phyloP scores from a whole-genome alignment of 2,797 vertebrate genomes.

The Atherinosoma microstoma region DNA sequence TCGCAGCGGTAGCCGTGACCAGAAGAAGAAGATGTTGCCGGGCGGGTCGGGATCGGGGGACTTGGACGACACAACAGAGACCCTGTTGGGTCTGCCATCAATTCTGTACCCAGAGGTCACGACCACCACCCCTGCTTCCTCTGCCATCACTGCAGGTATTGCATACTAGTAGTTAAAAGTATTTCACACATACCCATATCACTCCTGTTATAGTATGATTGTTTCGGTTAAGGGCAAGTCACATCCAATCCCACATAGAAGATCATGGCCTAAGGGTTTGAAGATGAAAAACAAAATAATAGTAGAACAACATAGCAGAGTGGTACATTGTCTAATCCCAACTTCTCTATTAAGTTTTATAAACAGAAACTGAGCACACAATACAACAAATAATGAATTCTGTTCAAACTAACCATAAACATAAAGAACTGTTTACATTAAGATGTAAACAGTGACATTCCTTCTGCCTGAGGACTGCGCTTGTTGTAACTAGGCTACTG shows the following conservation, averaged over 20 bases:
- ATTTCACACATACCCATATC: not conserved
- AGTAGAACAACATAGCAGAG: not conserved
- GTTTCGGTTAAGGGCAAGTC: not conserved
- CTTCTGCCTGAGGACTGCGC: no score
- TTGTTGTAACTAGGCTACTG: no score
- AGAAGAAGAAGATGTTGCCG: constrained; percentile 75
- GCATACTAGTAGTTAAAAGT: not conserved
- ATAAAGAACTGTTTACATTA: no score
- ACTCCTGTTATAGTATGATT: not conserved
- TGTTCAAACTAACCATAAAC: no score
- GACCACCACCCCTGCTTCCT: constrained; percentile 9
- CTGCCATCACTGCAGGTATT: constrained; percentile 66
- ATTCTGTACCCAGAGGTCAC: constrained; percentile 72
- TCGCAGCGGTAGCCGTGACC: constrained; percentile 79
- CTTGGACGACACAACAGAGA: constrained; percentile 75
- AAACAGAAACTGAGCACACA: no score
- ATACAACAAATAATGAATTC: no score
- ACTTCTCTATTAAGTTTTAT: no score
- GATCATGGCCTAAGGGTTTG: no score
- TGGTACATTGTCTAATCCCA: no score
- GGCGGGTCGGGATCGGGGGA: constrained; percentile 81
- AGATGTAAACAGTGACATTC: no score
- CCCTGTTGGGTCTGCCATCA: constrained; percentile 71
- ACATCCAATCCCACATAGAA: not conserved
- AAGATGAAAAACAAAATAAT: not conserved